These are phyloP conservation scores for Chaenogobius annularis DNA, from an alignment of 2,113 vertebrate genomes.

Conservation along the genomic window DNA sequence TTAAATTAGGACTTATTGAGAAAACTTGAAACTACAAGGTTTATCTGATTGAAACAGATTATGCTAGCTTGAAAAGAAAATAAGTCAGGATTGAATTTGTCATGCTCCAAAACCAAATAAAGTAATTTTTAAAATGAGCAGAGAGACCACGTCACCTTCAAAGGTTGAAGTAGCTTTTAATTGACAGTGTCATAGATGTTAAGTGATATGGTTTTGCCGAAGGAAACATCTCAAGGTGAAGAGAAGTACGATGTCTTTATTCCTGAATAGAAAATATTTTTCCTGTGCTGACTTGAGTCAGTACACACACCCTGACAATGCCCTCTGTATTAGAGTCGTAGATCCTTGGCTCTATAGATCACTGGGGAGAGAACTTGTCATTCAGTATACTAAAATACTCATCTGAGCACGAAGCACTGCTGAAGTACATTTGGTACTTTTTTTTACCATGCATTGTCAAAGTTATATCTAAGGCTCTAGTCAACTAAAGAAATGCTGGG, in stretches of 20 bases:
- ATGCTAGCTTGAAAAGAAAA: constrained; percentile 3
- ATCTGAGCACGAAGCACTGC: neutral
- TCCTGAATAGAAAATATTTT: constrained; percentile 16
- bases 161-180: constrained; percentile 32
- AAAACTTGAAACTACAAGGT: constrained; percentile 11
- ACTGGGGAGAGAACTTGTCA: neutral
- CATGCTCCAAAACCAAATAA: constrained; percentile 13
- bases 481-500: too few relatives aligned
- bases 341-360: neutral
- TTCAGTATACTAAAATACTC: neutral
- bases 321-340: neutral
- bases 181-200: constrained; percentile 51
- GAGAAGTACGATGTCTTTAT: constrained; percentile 39
- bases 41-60: neutral
- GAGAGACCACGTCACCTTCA: constrained; percentile 24
- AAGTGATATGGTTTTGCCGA: constrained; percentile 33
- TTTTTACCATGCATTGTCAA: neutral
- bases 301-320: neutral
- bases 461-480: too few relatives aligned
- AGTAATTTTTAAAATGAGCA: constrained; percentile 30
- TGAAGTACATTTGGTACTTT: neutral
- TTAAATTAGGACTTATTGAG: neutral
- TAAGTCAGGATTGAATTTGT: neutral
- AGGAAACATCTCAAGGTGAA: constrained; percentile 49
- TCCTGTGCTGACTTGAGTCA: constrained; percentile 27